These are phyloP conservation scores for Hyaena hyaena DNA, from an alignment of 2,113 vertebrate genomes.

Conservation along the genomic window DNA sequence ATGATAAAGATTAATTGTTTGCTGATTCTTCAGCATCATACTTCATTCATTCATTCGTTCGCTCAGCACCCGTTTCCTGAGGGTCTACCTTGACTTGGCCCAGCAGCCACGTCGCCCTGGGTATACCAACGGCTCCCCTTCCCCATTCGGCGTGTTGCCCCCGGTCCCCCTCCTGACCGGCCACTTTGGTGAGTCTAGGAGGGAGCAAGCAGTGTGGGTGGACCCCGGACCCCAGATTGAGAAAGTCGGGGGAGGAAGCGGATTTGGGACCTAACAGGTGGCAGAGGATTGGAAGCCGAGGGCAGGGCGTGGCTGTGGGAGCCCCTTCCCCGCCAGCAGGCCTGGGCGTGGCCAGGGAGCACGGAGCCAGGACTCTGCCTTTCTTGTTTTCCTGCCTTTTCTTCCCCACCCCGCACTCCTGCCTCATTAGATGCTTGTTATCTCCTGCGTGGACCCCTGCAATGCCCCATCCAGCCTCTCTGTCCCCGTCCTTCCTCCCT, in stretches of 20 bases:
- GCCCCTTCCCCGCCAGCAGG: neutral
- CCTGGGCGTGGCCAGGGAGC: neutral
- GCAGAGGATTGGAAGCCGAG: neutral
- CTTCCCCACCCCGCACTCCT: rapidly evolving
- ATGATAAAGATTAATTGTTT: rapidly evolving
- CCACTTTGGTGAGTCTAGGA: neutral
- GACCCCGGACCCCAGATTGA: neutral
- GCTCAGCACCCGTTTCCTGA: neutral
- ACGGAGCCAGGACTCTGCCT: rapidly evolving
- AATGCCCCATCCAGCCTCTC: rapidly evolving
- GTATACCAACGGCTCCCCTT: rapidly evolving
- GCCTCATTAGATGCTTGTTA: rapidly evolving
- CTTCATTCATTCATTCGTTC: neutral
- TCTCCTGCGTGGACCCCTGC: neutral
- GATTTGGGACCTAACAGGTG: no score
- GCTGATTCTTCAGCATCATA: neutral
- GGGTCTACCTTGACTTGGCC: rapidly evolving
- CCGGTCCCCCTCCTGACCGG: neutral
- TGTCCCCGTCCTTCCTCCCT: neutral
- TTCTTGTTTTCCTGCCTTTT: rapidly evolving
- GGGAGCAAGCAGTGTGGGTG: neutral
- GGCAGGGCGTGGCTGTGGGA: rapidly evolving
- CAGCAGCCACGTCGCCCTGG: rapidly evolving
- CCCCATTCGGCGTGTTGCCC: no score
- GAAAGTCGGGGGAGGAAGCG: rapidly evolving